Evolutionary conservation across 2,888 invertebrate species (phyloP).

Genomic region (Stictocephala bisonia): DNA sequence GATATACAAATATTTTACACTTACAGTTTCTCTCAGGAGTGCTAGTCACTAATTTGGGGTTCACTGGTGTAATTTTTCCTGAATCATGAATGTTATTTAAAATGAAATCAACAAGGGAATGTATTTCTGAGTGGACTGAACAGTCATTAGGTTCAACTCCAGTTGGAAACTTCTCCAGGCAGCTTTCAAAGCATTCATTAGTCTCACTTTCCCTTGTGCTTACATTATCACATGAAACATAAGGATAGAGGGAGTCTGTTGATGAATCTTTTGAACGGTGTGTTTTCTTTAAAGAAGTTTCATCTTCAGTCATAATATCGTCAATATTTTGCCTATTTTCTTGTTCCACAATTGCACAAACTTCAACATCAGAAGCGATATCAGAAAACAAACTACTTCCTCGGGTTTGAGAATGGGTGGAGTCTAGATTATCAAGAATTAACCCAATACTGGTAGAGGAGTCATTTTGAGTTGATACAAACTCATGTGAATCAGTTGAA

Average conservation of each 20-base stretch:
- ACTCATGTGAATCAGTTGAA: not conserved
- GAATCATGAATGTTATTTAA: not conserved
- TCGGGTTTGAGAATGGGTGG: not conserved
- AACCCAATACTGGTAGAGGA: constrained; percentile 26
- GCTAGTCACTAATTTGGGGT: constrained; percentile 8
- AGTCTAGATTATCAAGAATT: constrained; percentile 16
- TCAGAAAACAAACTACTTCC: constrained; percentile 39
- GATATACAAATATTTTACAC: not conserved
- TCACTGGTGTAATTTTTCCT: not conserved
- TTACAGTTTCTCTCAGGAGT: constrained; percentile 16
- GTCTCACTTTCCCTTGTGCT: constrained; percentile 3
- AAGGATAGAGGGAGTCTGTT: constrained; percentile 25
- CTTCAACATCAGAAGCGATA: constrained; percentile 32
- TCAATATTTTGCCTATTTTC: not conserved
- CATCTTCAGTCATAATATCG: constrained; percentile 39
- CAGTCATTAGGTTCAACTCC: not conserved
- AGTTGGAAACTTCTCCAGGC: not conserved
- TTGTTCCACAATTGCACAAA: not conserved
- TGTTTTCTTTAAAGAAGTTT: not conserved
- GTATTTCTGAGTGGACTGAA: not conserved
- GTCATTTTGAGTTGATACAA: not conserved
- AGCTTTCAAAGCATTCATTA: constrained; percentile 15
- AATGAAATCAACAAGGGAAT: not conserved
- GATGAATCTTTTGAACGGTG: not conserved
- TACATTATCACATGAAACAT: constrained; percentile 32